Base-by-base conservation (phyloP, 1,140 invertebrate genomes). In the Zaprionus taronus region DNA sequence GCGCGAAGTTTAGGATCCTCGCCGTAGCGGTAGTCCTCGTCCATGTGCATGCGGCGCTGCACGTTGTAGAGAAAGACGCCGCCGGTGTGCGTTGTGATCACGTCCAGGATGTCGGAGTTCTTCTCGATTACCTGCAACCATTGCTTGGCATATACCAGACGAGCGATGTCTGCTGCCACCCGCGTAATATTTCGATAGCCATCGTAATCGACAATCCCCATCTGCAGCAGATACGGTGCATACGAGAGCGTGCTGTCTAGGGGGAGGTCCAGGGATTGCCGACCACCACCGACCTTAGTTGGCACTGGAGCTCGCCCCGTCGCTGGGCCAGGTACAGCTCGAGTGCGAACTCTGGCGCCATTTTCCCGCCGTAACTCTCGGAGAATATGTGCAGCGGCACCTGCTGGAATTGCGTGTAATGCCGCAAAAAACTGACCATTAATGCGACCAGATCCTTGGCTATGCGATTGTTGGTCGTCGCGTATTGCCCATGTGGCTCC, bases 351-450 rank as follows among this genome's bases (percentile, higher is more conserved):
- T 97, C 96, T 11, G 96, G 95, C 1, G 97, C 95, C 96, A 98
- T 98, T 93, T 98, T 98, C 1, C 97, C 97, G 36, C 97, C 97
- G 93, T 98, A 98, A 1, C 97, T 98, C 92, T 98, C 97, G 24
- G 95, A 96, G 78, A 96, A 96, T 62, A 98, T 97, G 81, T 97
- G 98, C 28, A 97, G 94, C 1, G 97, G 96, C 5, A 96, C 94
- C 5, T 84, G 93, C 82, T 95, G 93, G 81, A 97, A 97, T 72
- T 95, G 93, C 0, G 95, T 94, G 76, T 96, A 87, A 31, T 93
- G 87, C 28, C 93, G 77, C 20, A 95, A 94, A 77, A 98, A 96
- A 2, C 93, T 93, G 81, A 93, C 93, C 81, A 98, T 94, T 12
- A 97, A 93, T 28, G 94, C 93, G 0, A 98, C 93, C 68, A 98